These are phyloP conservation scores for Scelioninae gen. 1 DNA, from an alignment of 2,888 invertebrate species.

Conservation along the genomic window DNA sequence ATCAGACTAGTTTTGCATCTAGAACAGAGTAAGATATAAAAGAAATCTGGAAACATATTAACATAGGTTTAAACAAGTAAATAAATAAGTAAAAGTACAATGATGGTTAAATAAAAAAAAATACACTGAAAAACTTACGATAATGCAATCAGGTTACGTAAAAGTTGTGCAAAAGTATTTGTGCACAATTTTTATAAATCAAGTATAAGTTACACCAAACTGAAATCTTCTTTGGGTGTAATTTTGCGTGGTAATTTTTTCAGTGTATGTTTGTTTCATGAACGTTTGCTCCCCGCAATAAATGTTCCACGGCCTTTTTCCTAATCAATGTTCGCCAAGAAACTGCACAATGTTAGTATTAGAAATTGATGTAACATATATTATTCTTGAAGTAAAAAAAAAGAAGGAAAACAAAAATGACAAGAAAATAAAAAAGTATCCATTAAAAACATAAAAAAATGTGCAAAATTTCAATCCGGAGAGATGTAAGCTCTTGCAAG, in stretches of 20 bases:
- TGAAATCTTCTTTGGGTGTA: too few relatives aligned
- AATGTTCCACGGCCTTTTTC: constrained; percentile 62
- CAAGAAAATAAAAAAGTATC: neutral
- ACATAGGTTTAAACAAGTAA: too few relatives aligned
- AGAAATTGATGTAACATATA: constrained; percentile 54
- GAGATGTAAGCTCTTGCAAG: constrained; percentile 59
- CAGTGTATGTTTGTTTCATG: constrained; percentile 40
- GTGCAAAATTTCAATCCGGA: constrained; percentile 16
- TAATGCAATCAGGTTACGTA: too few relatives aligned
- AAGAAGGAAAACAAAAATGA: constrained; percentile 2
- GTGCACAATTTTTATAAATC: too few relatives aligned
- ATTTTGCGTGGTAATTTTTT: too few relatives aligned
- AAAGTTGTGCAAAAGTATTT: too few relatives aligned
- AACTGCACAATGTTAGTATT: constrained; percentile 67
- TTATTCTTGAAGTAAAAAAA: constrained; percentile 28
- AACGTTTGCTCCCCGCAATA: constrained; percentile 62
- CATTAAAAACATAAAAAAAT: neutral
- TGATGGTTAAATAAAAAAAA: too few relatives aligned
- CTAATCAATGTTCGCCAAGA: constrained; percentile 66
- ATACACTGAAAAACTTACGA: too few relatives aligned
- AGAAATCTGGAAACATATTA: too few relatives aligned
- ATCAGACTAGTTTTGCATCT: neutral
- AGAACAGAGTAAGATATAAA: constrained; percentile 2
- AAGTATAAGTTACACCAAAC: too few relatives aligned
- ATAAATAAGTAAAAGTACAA: too few relatives aligned